Base-by-base conservation (phyloP, 1,140 invertebrate genomes). In the Xylocopa sonorina region DNA sequence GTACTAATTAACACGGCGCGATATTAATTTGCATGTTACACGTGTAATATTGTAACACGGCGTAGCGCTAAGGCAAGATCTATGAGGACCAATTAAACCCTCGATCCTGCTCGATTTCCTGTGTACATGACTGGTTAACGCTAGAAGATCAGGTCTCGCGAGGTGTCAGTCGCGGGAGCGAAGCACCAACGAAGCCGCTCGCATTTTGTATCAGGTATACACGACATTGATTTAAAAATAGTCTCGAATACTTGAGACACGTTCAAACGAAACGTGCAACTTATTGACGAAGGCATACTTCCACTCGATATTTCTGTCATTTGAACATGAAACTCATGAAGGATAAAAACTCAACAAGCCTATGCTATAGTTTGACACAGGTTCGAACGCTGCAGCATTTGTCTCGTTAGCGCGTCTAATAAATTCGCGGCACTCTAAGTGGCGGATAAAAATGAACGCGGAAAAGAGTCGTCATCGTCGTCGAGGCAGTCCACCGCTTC, bases 21-120 rank as follows among this genome's bases (percentile, higher is more conserved):
- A 71, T 71, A 71, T 71, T 71, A 71, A 71, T 71, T 55, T 71
- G 67, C 67, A 43, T 57, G 24, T 57, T 43, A 71, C 67, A 57
- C 51, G 2, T 71, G 67, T 57, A 55, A 57, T 16, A 55, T 41
- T 29, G 51, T 71, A 71, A 14, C 27, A 34, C 7, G 21, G 18
- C 32, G 24, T 27, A 12, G 67, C 34, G 7, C 21, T 16, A 55
- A 32, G 16, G 6, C 50, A 12, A 24, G 3, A 55, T 43, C 34
- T 41, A 27, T n/a, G n/a, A 41, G 14, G 50, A 41, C 34, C 51
- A 41, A 55, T 71, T 55, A 55, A 71, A 55, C 50, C n/a, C 24
- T 27, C 34, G 51, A 29, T 29, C 34, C 16, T 21, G 50, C 10
- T 55, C 18, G 2, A 27, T 55, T 69, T 57, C 67, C 67, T 69